These are phyloP conservation scores for Leptocoma aspasia DNA, from an alignment of 2,113 vertebrate species.

Conservation along the genomic window DNA sequence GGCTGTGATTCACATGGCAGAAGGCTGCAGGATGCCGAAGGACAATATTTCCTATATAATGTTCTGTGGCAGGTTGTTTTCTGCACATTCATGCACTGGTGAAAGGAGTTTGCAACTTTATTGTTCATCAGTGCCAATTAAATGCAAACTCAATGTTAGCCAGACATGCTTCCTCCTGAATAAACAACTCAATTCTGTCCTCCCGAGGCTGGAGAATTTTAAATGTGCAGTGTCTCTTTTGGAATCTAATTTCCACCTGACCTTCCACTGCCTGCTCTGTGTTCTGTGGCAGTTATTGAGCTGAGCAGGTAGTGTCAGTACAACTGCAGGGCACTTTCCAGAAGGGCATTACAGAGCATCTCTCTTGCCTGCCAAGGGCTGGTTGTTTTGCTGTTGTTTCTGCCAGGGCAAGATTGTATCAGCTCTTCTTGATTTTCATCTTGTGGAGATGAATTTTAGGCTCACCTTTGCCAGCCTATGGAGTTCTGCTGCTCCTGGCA, in stretches of 20 bases:
- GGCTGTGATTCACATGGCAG: conserved; percentile 19
- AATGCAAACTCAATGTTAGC: background rate
- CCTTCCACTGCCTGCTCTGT: background rate
- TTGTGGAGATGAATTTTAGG: background rate
- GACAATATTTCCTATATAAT: conserved; percentile 13
- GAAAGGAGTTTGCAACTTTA: conserved; percentile 44
- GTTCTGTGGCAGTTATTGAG: background rate
- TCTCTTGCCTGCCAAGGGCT: background rate
- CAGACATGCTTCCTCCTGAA: conserved; percentile 32
- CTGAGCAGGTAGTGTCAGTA: background rate
- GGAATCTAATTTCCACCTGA: conserved; percentile 37
- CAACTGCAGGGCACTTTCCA: background rate
- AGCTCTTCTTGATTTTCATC: background rate
- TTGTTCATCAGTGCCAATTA: conserved; percentile 50
- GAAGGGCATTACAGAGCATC: background rate
- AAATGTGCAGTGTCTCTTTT: background rate
- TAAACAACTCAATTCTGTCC: conserved; percentile 26
- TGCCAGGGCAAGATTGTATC: background rate
- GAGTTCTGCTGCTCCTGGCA: background rate
- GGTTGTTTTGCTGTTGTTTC: background rate
- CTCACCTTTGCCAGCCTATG: background rate
- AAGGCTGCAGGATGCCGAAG: background rate
- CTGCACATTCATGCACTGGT: background rate
- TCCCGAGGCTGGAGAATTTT: background rate
- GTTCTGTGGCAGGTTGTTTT: conserved; percentile 9